Percentiles rank a stretch among this genome's conserved stretches.
These are phyloP conservation scores for Orthosia incerta DNA, from an alignment of 2,888 invertebrate genomes.

Conservation along the genomic window DNA sequence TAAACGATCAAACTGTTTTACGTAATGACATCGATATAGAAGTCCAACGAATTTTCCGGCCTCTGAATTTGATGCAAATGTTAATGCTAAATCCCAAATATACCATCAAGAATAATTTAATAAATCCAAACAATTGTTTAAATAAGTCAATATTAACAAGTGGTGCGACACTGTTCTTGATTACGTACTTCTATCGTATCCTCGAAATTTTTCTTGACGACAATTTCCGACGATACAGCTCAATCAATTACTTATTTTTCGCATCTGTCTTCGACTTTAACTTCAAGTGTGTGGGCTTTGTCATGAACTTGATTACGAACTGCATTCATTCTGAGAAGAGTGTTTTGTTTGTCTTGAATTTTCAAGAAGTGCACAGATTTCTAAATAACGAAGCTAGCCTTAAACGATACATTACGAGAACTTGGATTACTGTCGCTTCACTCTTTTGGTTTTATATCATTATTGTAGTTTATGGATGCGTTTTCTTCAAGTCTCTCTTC, in stretches of 20 bases:
- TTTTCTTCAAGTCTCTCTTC: not conserved
- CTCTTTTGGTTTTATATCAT: constrained; percentile 7
- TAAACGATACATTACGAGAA: not conserved
- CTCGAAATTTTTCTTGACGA: not conserved
- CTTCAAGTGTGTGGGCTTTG: not conserved
- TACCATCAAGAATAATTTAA: constrained; percentile 44
- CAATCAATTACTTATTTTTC: constrained; percentile 2
- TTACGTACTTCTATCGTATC: not conserved
- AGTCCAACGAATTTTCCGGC: constrained; percentile 49
- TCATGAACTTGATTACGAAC: constrained; percentile 10
- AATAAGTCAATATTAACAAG: constrained; percentile 25
- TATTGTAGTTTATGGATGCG: not conserved
- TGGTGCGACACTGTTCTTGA: not conserved
- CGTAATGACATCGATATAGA: constrained; percentile 52
- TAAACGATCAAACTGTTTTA: not conserved
- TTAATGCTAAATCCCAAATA: constrained; percentile 51
- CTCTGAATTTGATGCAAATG: constrained; percentile 51
- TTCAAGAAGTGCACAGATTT: constrained; percentile 15
- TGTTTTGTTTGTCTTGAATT: constrained; percentile 7
- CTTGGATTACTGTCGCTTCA: not conserved
- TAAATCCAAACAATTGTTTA: constrained; percentile 39
- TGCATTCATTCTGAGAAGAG: not conserved
- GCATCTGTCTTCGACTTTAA: constrained; percentile 13
- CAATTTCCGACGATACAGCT: constrained; percentile 9
- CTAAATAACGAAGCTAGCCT: not conserved